Conservation (phyloP, 2,888 invertebrate species). For the Tortrix viridana region DNA sequence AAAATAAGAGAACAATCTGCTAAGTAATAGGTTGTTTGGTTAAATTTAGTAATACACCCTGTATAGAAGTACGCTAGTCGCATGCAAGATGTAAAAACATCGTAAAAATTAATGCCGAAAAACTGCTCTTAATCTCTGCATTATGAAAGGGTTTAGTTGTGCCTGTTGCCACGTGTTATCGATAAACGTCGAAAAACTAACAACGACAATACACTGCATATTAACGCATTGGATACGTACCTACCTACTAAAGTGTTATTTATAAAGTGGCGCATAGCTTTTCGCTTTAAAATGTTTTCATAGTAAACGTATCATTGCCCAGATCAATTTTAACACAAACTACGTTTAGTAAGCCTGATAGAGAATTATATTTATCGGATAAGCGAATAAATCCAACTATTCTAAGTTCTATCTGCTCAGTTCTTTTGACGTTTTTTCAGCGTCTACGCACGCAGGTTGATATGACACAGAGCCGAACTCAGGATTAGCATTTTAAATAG, state of each 20-base stretch:
- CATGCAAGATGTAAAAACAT: constrained; percentile 69
- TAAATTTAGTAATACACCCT: not conserved
- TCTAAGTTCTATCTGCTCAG: constrained; percentile 57
- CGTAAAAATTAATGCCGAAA: constrained; percentile 56
- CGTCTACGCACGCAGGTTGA: constrained; percentile 62
- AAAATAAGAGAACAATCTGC: not conserved
- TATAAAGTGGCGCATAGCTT: not conserved
- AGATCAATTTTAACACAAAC: not conserved
- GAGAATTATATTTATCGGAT: constrained; percentile 55
- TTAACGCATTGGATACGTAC: not conserved
- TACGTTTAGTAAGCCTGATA: constrained; percentile 10
- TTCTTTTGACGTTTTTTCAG: constrained; percentile 68
- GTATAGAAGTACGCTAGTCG: constrained; percentile 17
- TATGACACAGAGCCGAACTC: constrained; percentile 61
- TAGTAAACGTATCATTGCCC: not conserved
- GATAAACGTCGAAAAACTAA: constrained; percentile 56
- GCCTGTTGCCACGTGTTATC: constrained; percentile 63
- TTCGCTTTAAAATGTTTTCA: not conserved
- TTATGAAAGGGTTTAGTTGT: constrained; percentile 45
- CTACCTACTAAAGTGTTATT: too few species aligned
- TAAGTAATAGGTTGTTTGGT: too few species aligned
- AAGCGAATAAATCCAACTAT: constrained; percentile 66
- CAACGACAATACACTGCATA: constrained; percentile 3
- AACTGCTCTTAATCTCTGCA: constrained; percentile 47
- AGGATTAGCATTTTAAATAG: not conserved